Conservation (phyloP, 2,888 invertebrate species). For the Epinotia ramella region DNA sequence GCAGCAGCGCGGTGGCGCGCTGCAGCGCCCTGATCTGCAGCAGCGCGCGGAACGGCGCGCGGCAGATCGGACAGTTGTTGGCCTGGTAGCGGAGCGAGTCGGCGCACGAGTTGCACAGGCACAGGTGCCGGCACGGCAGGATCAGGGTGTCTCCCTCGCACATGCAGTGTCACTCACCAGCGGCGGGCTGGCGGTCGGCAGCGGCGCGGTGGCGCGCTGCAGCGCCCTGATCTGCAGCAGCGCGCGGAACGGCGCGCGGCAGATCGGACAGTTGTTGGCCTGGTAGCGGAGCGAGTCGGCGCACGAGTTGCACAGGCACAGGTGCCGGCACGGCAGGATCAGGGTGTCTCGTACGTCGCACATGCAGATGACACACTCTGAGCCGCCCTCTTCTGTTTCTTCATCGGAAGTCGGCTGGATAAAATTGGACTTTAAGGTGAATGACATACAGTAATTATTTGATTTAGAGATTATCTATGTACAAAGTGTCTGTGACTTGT, state of each 20-base stretch:
- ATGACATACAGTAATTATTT: background rate
- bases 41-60: conserved; percentile 92
- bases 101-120: conserved; percentile 98
- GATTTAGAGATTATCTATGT: background rate
- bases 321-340: conserved; percentile 98
- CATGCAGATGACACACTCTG: conserved; percentile 99
- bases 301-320: conserved; percentile 98
- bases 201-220: conserved; percentile 88
- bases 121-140: conserved; percentile 98
- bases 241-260: conserved; percentile 99
- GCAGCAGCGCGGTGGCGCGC: conserved; percentile 85
- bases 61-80: conserved; percentile 99
- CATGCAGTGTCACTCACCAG: conserved; percentile 24
- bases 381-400: conserved; percentile 96
- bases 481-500: too few relatives aligned
- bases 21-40: conserved; percentile 96
- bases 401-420: conserved; percentile 88
- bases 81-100: conserved; percentile 98
- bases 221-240: conserved; percentile 97
- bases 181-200: conserved; percentile 80
- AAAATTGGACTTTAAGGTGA: conserved; percentile 1
- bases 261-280: conserved; percentile 99
- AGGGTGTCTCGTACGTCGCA: conserved; percentile 98
- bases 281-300: conserved; percentile 98
- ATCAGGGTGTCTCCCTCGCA: conserved; percentile 89